Base-by-base conservation (phyloP, 2,888 invertebrate genomes). In the Rhabditoides inermis region DNA sequence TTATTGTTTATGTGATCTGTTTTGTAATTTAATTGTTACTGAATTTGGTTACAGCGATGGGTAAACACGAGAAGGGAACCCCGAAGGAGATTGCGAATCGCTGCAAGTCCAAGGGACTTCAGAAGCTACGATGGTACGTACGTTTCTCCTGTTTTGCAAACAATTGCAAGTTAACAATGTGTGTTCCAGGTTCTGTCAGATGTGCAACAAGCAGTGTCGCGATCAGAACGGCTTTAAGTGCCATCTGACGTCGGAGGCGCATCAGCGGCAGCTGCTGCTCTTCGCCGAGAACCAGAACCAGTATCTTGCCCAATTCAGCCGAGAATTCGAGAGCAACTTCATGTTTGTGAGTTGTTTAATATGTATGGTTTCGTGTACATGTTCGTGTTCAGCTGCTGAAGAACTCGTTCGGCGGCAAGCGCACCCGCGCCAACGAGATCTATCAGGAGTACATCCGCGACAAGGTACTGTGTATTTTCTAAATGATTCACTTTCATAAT, bases 221-320 rank as follows among this genome's bases (percentile, higher is more conserved):
- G 98, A 98, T 78, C 92, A 81, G 78, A 98, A 98, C 78, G 98
- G 98, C 0, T 98, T 98, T 77, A 98, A 98, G 78, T 98, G 98
- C 80, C 98, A 98, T 76, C 89, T 90, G 0, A 89, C 85, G 83
- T 94, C 94, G 0, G 98, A 98, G 77, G 88, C 92, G 0, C 98
- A 99, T 79, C 98, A 99, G 73, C 80, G 98, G 1, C 98, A 98
- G 77, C 79, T 99, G 2, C 79, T 98, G 0, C 79, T 99, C 2
- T 94, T 98, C 78, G 94, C 94, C 30, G 95, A 98, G 64, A 88
- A 91, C 77, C 86, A 91, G 0, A 84, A 85, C 41, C 85, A 86
- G 72, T 95, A 90, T 75, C 84, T 99, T 57, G 88, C 89, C 70
- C 85, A 88, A 70, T 98, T 94, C 79, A 92, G 91, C 0, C 84